Conservation (phyloP, 2,797 vertebrate genomes). For the Coranthus polyacanthus region DNA sequence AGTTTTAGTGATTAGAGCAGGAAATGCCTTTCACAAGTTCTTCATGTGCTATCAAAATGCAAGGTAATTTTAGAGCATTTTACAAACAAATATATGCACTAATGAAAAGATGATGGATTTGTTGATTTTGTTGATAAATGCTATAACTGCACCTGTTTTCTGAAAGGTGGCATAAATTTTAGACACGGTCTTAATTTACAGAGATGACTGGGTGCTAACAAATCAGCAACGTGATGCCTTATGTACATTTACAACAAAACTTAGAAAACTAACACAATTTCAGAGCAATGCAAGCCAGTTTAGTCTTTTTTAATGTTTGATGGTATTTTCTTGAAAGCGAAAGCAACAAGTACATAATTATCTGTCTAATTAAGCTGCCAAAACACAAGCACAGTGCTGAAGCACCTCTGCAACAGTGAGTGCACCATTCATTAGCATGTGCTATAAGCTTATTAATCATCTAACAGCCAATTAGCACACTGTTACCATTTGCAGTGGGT, state of each 20-base stretch:
- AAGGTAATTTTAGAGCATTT: background rate
- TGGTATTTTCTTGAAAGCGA: conserved; percentile 96
- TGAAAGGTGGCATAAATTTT: background rate
- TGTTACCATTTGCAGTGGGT: conserved; percentile 98
- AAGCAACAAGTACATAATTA: conserved; percentile 99
- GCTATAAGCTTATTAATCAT: conserved; percentile 99
- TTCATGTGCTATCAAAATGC: conserved; percentile 21
- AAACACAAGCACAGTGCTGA: conserved; percentile 94
- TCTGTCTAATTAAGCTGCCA: conserved; percentile 99
- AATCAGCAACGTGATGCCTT: too few relatives aligned
- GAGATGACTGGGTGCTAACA: conserved; percentile 15
- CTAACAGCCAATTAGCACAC: conserved; percentile 99
- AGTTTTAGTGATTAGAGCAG: conserved; percentile 26
- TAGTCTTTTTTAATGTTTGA: conserved; percentile 94
- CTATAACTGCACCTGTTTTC: conserved; percentile 7
- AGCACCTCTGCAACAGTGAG: conserved; percentile 96
- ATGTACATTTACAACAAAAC: conserved; percentile 35
- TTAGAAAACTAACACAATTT: conserved; percentile 71
- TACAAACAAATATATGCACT: background rate
- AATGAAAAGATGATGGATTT: background rate
- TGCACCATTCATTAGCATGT: conserved; percentile 96
- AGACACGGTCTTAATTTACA: conserved; percentile 1
- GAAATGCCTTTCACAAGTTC: conserved; percentile 5
- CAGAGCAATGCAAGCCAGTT: conserved; percentile 86
- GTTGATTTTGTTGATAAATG: background rate